Evolutionary conservation across 2,113 vertebrate species (phyloP).

Genomic region (Pterophyllum scalare): DNA sequence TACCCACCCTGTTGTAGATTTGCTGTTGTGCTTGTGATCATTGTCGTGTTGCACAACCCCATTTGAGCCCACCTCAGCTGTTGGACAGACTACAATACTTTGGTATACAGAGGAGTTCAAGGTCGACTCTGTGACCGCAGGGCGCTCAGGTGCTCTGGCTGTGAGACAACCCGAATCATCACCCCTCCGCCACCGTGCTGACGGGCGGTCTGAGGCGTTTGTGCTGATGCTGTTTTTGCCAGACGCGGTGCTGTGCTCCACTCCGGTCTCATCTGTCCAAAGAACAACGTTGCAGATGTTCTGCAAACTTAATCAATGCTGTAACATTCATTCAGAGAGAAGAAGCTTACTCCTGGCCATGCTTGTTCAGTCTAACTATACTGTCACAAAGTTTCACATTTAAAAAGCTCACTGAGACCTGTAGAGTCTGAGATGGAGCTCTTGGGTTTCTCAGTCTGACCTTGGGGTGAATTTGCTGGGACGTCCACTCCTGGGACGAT

Average conservation of each 20-base stretch:
- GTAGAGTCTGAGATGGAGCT: background rate
- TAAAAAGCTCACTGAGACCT: background rate
- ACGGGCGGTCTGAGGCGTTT: background rate
- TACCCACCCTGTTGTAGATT: too few relatives aligned
- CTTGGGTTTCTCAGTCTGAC: background rate
- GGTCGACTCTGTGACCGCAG: background rate
- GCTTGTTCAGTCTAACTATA: fast-evolving
- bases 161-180: background rate
- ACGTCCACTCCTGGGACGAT: background rate
- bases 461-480: background rate
- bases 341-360: background rate
- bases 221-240: background rate
- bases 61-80: too few relatives aligned
- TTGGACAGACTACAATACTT: background rate
- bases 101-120: background rate
- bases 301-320: fast-evolving
- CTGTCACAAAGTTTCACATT: background rate
- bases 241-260: background rate
- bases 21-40: too few relatives aligned
- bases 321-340: background rate
- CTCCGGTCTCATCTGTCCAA: background rate
- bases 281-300: background rate
- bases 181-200: background rate
- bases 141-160: fast-evolving
- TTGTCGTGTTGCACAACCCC: too few relatives aligned